Evolutionary conservation across 2,888 invertebrate species (phyloP).

Genomic region (Machimus atricapillus): DNA sequence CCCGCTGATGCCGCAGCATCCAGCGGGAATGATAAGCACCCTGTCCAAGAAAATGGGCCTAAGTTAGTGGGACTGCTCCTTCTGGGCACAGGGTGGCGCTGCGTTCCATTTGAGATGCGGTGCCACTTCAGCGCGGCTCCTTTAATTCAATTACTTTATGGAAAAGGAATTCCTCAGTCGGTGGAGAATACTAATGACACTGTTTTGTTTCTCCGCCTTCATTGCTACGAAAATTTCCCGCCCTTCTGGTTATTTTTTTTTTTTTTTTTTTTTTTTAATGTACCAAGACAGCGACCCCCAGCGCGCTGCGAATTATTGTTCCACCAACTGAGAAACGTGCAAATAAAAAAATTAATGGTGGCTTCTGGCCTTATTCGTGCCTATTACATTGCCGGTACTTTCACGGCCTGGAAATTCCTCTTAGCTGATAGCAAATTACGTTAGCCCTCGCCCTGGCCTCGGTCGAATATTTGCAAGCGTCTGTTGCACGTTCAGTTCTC

Average conservation of each 20-base stretch:
- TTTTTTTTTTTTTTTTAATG: background rate
- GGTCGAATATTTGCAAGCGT: background rate
- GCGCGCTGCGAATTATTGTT: slow-evolving; percentile 4
- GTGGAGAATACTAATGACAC: slow-evolving; percentile 27
- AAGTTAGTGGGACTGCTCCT: background rate
- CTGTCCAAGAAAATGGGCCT: slow-evolving; percentile 9
- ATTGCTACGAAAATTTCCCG: background rate
- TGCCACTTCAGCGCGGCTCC: background rate
- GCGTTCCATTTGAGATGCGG: background rate
- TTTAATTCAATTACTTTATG: slow-evolving; percentile 34
- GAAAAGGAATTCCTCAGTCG: background rate
- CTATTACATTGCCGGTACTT: slow-evolving; percentile 2
- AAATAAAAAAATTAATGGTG: slow-evolving; percentile 21
- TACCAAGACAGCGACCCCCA: background rate
- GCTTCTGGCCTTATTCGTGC: slow-evolving; percentile 13
- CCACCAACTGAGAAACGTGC: slow-evolving; percentile 1
- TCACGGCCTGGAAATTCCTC: slow-evolving; percentile 13
- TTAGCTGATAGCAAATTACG: slow-evolving; percentile 17
- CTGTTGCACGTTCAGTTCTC: background rate
- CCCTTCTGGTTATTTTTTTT: background rate
- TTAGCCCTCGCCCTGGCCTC: background rate
- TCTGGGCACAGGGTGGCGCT: background rate
- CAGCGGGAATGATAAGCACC: background rate
- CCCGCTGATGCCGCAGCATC: background rate
- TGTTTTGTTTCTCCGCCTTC: slow-evolving; percentile 1